Base-by-base conservation (phyloP, 2,888 invertebrate species). In the Chymomyza procnemis region DNA sequence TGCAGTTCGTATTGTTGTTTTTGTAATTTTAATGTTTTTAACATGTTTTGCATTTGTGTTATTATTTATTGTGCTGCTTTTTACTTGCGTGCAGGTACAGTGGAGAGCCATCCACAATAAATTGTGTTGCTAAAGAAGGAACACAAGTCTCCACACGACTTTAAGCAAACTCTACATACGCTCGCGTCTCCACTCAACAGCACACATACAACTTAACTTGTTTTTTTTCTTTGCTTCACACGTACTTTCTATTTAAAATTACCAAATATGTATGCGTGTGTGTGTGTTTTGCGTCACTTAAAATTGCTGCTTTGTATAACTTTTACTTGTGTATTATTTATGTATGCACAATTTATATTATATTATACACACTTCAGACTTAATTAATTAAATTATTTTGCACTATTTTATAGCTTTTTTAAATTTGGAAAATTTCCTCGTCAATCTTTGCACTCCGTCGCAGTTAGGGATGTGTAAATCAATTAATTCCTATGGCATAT, bases 51-150 rank as follows among this genome's bases (percentile, higher is more conserved):
- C 60, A 67, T 66, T 74, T 62, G 47, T 55, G 66, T 50, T 59
- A 67, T 67, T 79, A 66, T 66, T 75, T 66, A 54, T 73, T 68
- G 71, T 73, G 65, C 66, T 72, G 67, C 67, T 80, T 78, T 54
- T 26, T 26, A 26, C 5, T 26, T 26, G 3, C 4, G 26, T 26
- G 26, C 26, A 26, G 26, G 26, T 26, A 26, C 26, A 26, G 26
- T 72, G 75, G 74, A 79, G 73, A 82, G 82, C 83, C 83, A 83
- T 83, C 82, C 83, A 83, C 87, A 86, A 81, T 68, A 65, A 81
- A 76, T 79, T 77, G 79, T 78, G 78, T 78, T 74, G 78, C 79
- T 65, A 72, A 76, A 76, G 73, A 50, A 76, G 79, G 79, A 79
- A 79, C 76, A 72, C 71, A 73, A 69, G 75, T 85, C 72, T 74